Evolutionary conservation across 2,888 invertebrate species (phyloP).

Genomic region (Philhelius pedissequus): DNA sequence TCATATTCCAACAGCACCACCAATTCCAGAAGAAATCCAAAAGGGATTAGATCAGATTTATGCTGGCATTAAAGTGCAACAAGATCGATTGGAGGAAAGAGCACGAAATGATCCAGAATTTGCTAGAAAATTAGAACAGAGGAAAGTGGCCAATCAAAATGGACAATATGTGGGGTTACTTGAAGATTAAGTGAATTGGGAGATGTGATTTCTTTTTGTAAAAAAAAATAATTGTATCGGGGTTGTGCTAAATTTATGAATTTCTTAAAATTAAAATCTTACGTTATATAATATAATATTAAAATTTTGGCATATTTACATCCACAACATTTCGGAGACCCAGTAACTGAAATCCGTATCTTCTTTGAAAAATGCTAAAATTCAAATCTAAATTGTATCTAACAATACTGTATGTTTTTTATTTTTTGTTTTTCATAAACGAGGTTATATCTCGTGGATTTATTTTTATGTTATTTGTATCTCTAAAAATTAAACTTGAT

Average conservation of each 20-base stretch:
- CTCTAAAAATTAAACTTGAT: slow-evolving; percentile 27
- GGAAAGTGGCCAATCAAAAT: slow-evolving; percentile 81
- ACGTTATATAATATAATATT: too few relatives aligned
- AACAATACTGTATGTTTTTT: slow-evolving; percentile 5
- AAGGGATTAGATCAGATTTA: slow-evolving; percentile 92
- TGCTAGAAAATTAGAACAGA: slow-evolving; percentile 77
- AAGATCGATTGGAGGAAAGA: slow-evolving; percentile 80
- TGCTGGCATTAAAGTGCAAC: slow-evolving; percentile 86
- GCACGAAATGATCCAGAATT: slow-evolving; percentile 78
- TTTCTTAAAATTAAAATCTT: too few relatives aligned
- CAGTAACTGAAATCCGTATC: neutral
- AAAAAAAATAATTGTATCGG: too few relatives aligned
- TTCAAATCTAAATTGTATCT: slow-evolving; percentile 17
- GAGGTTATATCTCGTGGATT: slow-evolving; percentile 39
- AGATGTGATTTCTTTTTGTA: neutral
- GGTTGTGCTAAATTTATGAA: neutral
- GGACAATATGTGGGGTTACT: slow-evolving; percentile 81
- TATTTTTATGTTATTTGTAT: neutral
- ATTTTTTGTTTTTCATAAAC: neutral
- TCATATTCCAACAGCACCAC: slow-evolving; percentile 91
- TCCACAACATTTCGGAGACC: neutral
- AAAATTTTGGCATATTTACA: neutral
- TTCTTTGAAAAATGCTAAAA: neutral
- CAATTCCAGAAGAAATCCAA: slow-evolving; percentile 90
- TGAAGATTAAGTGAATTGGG: slow-evolving; percentile 71